These are phyloP conservation scores for Drosophila equinoxialis DNA, from an alignment of 1,140 invertebrate genomes.

Conservation along the genomic window DNA sequence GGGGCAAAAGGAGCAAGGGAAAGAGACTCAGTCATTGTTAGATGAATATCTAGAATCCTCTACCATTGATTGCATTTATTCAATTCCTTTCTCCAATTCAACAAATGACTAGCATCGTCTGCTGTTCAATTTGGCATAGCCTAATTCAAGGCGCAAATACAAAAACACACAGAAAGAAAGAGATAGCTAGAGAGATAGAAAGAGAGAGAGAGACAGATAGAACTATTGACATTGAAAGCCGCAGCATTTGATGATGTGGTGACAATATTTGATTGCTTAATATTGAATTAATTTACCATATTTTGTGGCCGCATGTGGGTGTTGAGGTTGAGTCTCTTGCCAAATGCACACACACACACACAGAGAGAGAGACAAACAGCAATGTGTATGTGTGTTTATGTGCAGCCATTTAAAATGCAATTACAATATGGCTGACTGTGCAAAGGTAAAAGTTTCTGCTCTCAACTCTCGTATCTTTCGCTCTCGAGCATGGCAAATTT, in stretches of 20 bases:
- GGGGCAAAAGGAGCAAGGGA: not conserved
- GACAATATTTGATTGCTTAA: conserved; percentile 79
- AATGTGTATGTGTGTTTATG: conserved; percentile 8
- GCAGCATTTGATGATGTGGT: conserved; percentile 74
- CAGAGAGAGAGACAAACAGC: not conserved
- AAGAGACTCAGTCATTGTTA: conserved; percentile 30
- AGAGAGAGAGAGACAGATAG: not conserved
- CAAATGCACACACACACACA: conserved; percentile 17
- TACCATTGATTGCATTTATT: conserved; percentile 50
- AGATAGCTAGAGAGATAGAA: not conserved
- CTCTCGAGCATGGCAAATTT: conserved; percentile 20
- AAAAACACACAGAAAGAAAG: conserved; percentile 25
- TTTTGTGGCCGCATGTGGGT: conserved; percentile 51
- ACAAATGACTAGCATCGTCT: conserved; percentile 26
- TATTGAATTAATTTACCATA: conserved; percentile 80
- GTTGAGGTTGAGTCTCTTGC: conserved; percentile 36
- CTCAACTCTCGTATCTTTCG: conserved; percentile 15
- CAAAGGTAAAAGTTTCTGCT: conserved; percentile 38
- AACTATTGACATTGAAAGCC: conserved; percentile 55
- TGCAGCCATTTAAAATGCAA: conserved; percentile 64
- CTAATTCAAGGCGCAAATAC: conserved; percentile 56
- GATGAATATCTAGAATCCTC: conserved; percentile 42
- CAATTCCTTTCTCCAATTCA: conserved; percentile 21
- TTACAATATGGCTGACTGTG: conserved; percentile 43
- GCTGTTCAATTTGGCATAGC: conserved; percentile 67